These are phyloP conservation scores for Epinotia ramella DNA, from an alignment of 2,888 invertebrate species.

Conservation along the genomic window DNA sequence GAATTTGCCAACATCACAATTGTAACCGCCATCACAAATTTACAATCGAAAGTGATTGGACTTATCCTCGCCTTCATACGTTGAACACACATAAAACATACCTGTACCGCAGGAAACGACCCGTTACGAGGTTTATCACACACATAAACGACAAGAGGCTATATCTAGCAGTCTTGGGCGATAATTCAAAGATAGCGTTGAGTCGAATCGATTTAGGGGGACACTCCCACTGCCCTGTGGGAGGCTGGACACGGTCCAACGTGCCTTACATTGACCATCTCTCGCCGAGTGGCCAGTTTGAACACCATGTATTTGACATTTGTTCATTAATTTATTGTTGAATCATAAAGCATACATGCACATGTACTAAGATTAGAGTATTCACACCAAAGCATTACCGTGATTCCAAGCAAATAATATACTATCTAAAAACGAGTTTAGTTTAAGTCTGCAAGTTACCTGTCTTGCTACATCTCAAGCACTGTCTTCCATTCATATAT, in stretches of 20 bases:
- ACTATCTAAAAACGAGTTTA: too few species aligned
- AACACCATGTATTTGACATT: constrained; percentile 9
- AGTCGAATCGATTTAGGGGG: constrained; percentile 29
- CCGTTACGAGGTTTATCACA: constrained; percentile 21
- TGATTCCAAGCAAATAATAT: too few species aligned
- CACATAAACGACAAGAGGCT: constrained; percentile 21
- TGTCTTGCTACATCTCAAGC: too few species aligned
- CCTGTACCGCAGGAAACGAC: constrained; percentile 5
- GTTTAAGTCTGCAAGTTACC: too few species aligned
- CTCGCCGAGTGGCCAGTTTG: constrained; percentile 17
- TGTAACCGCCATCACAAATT: constrained; percentile 7
- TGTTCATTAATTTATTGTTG: background rate
- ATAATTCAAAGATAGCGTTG: constrained; percentile 35
- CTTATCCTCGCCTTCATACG: background rate
- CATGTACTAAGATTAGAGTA: too few species aligned
- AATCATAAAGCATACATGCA: too few species aligned
- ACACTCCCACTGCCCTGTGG: background rate
- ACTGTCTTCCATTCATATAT: too few species aligned
- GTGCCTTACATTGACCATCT: constrained; percentile 30
- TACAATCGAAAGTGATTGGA: constrained; percentile 15
- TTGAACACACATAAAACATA: constrained; percentile 19
- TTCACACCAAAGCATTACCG: too few species aligned
- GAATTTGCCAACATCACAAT: constrained; percentile 7
- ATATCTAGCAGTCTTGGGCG: constrained; percentile 29
- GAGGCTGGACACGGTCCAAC: constrained; percentile 30